Evolutionary conservation across 2,113 vertebrate genomes (phyloP).

Genomic region (Anguilla japonica): DNA sequence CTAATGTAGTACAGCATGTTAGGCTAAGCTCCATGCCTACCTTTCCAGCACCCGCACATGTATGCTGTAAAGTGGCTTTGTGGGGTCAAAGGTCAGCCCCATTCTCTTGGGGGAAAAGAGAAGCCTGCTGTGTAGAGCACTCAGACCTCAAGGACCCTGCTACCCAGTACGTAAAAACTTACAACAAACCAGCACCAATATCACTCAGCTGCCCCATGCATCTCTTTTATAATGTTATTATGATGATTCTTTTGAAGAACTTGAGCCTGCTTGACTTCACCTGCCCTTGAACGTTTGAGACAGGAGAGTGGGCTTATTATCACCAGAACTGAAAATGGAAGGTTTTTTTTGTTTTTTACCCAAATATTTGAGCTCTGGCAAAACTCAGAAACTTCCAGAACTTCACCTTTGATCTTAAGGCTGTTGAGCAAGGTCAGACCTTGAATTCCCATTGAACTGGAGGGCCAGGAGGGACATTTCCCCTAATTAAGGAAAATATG

Average conservation of each 20-base stretch:
- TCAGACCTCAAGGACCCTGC: background rate
- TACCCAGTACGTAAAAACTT: background rate
- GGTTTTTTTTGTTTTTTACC: conserved; percentile 40
- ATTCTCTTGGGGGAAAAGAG: background rate
- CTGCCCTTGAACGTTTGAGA: conserved; percentile 41
- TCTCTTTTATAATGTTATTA: conserved; percentile 53
- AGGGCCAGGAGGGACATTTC: no score
- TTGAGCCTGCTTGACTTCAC: conserved; percentile 62
- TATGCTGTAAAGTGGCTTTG: background rate
- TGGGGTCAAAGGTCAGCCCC: background rate
- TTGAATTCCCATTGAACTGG: no score
- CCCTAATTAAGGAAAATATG: no score
- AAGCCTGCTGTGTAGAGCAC: background rate
- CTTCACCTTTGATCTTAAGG: conserved; percentile 79
- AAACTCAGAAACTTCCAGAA: conserved; percentile 76
- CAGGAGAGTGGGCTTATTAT: conserved; percentile 48
- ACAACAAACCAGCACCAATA: background rate
- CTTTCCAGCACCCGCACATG: background rate
- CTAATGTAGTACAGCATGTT: background rate
- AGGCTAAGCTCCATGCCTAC: background rate
- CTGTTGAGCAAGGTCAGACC: conserved; percentile 66
- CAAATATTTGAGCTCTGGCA: conserved; percentile 53
- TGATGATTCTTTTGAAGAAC: conserved; percentile 57
- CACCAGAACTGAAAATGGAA: conserved; percentile 46
- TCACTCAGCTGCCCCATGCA: background rate